These are phyloP conservation scores for Heliconius aoede DNA, from an alignment of 2,888 invertebrate species.

Conservation along the genomic window DNA sequence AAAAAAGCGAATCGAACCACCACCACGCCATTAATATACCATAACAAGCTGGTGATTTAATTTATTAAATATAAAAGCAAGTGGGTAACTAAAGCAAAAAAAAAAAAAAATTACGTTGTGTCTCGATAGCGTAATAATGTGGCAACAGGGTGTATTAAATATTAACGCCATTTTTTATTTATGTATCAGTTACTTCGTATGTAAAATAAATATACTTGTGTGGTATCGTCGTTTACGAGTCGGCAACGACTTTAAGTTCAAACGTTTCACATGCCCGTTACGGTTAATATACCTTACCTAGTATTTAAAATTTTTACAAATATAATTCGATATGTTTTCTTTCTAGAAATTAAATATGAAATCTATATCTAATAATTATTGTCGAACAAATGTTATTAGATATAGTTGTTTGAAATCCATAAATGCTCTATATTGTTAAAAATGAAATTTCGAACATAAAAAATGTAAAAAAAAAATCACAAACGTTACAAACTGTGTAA, in stretches of 20 bases:
- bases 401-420: background rate
- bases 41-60: background rate
- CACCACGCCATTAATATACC: background rate
- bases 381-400: too few species aligned
- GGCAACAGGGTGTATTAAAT: background rate
- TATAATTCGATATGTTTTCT: too few species aligned
- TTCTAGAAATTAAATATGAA: too few species aligned
- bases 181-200: background rate
- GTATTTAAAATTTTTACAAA: too few species aligned
- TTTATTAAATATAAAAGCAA: constrained; percentile 4
- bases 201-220: background rate
- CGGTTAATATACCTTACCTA: background rate
- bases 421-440: background rate
- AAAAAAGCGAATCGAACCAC: background rate
- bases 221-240: background rate
- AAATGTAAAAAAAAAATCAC: background rate
- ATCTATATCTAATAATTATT: too few species aligned
- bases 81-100: background rate
- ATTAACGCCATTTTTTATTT: constrained; percentile 7
- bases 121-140: background rate
- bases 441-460: background rate
- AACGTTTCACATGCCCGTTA: background rate
- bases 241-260: background rate
- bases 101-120: background rate
- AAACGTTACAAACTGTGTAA: too few species aligned